Evolutionary conservation across 2,113 vertebrate species (phyloP).

Genomic region (Thermophis baileyi): DNA sequence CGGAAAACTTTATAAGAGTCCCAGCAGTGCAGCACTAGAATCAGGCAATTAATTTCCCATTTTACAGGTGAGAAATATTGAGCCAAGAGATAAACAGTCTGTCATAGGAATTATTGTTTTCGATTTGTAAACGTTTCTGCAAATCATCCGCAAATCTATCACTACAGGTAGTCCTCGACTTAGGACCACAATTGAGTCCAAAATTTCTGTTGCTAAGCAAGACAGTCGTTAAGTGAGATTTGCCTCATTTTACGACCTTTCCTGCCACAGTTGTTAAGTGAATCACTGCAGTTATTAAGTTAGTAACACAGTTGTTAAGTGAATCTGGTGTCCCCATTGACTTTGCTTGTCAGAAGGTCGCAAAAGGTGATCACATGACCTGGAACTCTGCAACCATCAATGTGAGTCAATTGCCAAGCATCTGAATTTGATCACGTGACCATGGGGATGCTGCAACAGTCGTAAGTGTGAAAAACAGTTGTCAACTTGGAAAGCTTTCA

Average conservation of each 20-base stretch:
- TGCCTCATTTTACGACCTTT: too few species aligned
- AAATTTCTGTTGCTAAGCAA: too few species aligned
- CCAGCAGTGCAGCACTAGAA: background rate
- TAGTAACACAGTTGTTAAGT: too few species aligned
- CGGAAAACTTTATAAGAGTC: background rate
- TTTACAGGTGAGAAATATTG: background rate
- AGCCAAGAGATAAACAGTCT: background rate
- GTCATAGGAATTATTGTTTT: background rate
- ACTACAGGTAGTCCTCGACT: background rate
- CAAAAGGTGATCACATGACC: background rate
- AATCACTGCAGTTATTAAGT: too few species aligned
- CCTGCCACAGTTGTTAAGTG: too few species aligned
- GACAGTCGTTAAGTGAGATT: too few species aligned
- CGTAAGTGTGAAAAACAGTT: background rate
- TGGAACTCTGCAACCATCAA: background rate
- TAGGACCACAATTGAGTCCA: background rate
- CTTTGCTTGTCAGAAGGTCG: too few species aligned
- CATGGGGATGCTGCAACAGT: background rate
- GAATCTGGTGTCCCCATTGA: too few species aligned
- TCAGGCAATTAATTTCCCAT: background rate
- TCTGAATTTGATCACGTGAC: background rate
- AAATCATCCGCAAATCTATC: background rate
- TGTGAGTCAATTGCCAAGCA: background rate
- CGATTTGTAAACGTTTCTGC: background rate
- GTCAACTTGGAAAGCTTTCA: too few species aligned